These are phyloP conservation scores for Acrossocheilus fasciatus DNA, from an alignment of 2,797 vertebrate species.

Conservation along the genomic window DNA sequence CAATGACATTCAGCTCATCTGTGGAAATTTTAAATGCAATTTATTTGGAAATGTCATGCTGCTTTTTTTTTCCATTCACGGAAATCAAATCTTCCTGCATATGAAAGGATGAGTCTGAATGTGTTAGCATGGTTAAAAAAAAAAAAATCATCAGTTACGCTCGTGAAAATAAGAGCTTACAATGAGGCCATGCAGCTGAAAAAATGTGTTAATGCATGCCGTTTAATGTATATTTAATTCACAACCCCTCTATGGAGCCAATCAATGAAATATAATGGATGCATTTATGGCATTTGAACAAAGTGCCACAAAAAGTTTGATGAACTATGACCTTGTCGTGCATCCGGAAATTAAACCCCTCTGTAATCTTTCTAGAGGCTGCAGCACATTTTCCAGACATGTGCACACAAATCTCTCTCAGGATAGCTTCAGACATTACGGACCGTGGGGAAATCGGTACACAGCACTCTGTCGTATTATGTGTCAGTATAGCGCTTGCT, in stretches of 20 bases:
- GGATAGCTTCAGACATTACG: slow-evolving; percentile 12
- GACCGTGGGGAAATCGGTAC: slow-evolving; percentile 32
- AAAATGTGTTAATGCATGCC: background rate
- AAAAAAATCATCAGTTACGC: background rate
- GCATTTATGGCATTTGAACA: slow-evolving; percentile 14
- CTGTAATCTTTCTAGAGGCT: slow-evolving; percentile 30
- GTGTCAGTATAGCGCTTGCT: slow-evolving; percentile 21
- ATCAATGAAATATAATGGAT: slow-evolving; percentile 18
- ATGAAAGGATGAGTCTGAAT: slow-evolving; percentile 40
- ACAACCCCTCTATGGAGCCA: background rate
- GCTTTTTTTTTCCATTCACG: slow-evolving; percentile 20
- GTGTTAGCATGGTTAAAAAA: background rate
- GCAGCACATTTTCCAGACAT: slow-evolving; percentile 20
- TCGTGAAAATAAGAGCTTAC: slow-evolving; percentile 16
- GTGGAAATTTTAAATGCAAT: slow-evolving; percentile 58
- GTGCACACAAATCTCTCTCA: slow-evolving; percentile 4
- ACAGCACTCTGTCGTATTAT: slow-evolving; percentile 21
- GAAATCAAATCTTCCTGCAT: slow-evolving; percentile 43
- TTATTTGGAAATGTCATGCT: slow-evolving; percentile 62
- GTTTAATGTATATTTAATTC: slow-evolving; percentile 23
- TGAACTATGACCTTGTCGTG: slow-evolving; percentile 9
- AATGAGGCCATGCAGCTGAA: slow-evolving; percentile 21
- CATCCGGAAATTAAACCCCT: background rate
- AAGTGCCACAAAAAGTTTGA: background rate
- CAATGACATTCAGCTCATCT: slow-evolving; percentile 57